Conservation (phyloP, 37 sponge, comb jelly and placozoan species). For the Halisarca cf. caerulea region DNA sequence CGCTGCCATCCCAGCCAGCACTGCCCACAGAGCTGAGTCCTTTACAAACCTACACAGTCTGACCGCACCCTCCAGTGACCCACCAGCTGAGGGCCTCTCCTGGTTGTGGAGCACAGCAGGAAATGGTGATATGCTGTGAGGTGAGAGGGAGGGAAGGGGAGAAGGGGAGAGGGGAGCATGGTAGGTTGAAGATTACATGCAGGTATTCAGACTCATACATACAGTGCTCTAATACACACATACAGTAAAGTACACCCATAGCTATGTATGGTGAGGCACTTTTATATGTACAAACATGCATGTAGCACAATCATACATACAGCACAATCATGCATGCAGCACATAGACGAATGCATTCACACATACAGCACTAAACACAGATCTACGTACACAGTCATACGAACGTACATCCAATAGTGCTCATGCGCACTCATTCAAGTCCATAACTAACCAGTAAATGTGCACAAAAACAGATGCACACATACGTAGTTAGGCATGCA, state of each 20-base stretch:
- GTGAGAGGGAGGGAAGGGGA: not conserved
- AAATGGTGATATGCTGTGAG: slow-evolving; percentile 88
- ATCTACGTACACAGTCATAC: not conserved
- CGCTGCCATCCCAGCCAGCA: slow-evolving; percentile 91
- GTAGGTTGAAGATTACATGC: not conserved
- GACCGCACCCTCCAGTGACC: slow-evolving; percentile 56
- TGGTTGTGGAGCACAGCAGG: slow-evolving; percentile 86
- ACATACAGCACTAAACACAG: too few relatives aligned
- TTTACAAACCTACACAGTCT: slow-evolving; percentile 90
- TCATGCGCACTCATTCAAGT: slow-evolving; percentile 59
- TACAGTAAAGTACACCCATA: not conserved
- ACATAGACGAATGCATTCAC: too few relatives aligned
- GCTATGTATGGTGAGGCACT: too few relatives aligned
- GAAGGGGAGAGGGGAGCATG: not conserved
- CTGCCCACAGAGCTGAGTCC: slow-evolving; percentile 93
- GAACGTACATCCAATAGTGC: not conserved
- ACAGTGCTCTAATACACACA: not conserved
- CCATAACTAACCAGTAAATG: too few relatives aligned
- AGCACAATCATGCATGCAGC: too few relatives aligned
- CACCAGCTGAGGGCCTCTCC: slow-evolving; percentile 48
- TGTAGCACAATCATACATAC: too few relatives aligned
- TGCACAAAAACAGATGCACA: too few relatives aligned
- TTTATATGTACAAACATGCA: too few relatives aligned
- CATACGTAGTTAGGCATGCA: too few relatives aligned
- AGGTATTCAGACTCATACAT: not conserved